Evolutionary conservation across 2,113 vertebrate species (phyloP), one percentile per base, ranked within the genome.

Genomic region (Macroglossus sobrinus): DNA sequence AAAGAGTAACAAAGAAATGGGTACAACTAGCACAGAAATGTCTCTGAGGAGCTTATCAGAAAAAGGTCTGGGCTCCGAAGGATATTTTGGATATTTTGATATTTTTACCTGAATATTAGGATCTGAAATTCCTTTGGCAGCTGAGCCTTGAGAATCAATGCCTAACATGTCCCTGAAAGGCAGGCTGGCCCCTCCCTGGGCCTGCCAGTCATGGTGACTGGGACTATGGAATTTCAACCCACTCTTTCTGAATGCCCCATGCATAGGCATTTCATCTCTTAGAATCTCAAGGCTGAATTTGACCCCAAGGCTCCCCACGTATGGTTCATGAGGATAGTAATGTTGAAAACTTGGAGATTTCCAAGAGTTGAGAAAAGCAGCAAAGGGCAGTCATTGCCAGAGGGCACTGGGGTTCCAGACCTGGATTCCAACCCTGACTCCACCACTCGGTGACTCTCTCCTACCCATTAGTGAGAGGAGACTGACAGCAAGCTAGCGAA

Each of bases 1-100:
- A 81, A 91, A 91, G 21, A 59, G 26, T 24, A 33, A 75, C 72
- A 91, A 94, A 69, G 59, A 28, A 94, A 86, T 13, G 10, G 6
- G 38, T 68, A 28, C 13, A 63, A 50, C 13, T 38, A 59, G n/a
- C 15, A 63, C 38, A 78, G 28, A 93, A 93, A 93, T 28, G 68
- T 38, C 69, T 81, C 16, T 43, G 35, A 94, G 82, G 50, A 66
- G 9, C 5, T 94, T 35, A 91, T 33, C 38, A 53, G 43, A 81
- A 95, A 91, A 86, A 14, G 3, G 66, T 76, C 74, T 93, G 72
- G 86, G 86, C 80, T 87, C 92, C 72, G 75, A 92, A 61, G 43
- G 7, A 11, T 53, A 96, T 96, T 78, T 45, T 72, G 35, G 33
- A n/a, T 84, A 47, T 61, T n/a, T 40, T 35, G 47, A 13, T 91